Percentiles rank a stretch among this genome's conserved stretches.
These are phyloP conservation scores for Conomelus anceps DNA, from an alignment of 2,888 invertebrate genomes.

Conservation along the genomic window DNA sequence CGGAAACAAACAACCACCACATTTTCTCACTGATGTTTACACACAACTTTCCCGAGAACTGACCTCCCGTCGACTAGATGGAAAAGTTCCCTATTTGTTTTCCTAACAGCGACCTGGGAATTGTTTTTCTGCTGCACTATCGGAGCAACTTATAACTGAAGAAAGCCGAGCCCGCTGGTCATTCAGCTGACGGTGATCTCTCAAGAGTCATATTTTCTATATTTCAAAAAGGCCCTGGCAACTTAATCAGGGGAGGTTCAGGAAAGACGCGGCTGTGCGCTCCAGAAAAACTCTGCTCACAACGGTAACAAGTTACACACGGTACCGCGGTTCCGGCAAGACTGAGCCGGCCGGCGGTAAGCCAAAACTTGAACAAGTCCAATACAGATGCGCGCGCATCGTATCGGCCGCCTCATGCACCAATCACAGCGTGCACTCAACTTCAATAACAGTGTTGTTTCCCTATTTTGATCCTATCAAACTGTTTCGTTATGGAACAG, in stretches of 20 bases:
- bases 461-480: not conserved
- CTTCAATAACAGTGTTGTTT: not conserved
- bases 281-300: not conserved
- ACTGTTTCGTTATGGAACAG: not conserved
- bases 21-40: not conserved
- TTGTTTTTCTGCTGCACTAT: not conserved
- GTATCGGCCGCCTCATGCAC: not conserved
- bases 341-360: not conserved
- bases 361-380: not conserved
- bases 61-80: not conserved
- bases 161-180: not conserved
- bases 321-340: not conserved
- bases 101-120: not conserved
- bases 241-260: not conserved
- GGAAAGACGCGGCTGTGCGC: not conserved
- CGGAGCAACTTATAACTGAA: not conserved
- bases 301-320: too few relatives aligned
- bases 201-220: not conserved
- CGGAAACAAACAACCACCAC: not conserved
- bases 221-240: not conserved
- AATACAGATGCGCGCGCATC: not conserved
- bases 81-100: not conserved
- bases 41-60: not conserved
- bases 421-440: not conserved
- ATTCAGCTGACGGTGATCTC: not conserved